Evolutionary conservation across 2,797 vertebrate species (phyloP).

Genomic region (Orientallactaga sibirica): DNA sequence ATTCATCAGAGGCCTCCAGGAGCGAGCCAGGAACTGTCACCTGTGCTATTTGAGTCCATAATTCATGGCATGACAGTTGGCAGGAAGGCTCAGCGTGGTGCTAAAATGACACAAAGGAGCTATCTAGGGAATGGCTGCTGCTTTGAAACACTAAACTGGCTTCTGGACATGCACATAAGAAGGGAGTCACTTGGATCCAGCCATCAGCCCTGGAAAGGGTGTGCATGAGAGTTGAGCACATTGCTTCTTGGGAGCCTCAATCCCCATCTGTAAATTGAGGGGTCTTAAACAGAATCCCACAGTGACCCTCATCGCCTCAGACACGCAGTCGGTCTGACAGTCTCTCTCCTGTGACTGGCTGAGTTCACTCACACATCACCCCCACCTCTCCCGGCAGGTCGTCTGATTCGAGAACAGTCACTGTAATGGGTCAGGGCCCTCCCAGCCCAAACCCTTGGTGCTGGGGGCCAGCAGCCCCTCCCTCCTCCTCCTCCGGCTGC

Average conservation of each 20-base stretch:
- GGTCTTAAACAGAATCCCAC: neutral
- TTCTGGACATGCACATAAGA: neutral
- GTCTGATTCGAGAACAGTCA: neutral
- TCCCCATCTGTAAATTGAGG: neutral
- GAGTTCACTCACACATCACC: neutral
- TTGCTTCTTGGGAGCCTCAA: neutral
- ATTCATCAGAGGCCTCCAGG: conserved; percentile 16
- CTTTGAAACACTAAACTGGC: neutral
- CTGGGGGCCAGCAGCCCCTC: accelerated
- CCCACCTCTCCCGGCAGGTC: neutral
- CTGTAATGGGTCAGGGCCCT: neutral
- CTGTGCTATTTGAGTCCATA: conserved; percentile 14
- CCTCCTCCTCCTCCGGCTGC: neutral
- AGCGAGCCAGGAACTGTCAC: neutral
- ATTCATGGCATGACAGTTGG: neutral
- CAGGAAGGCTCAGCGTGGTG: neutral
- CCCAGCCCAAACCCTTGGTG: neutral
- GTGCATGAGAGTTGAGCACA: neutral
- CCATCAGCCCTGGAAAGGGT: neutral
- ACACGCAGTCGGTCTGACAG: neutral
- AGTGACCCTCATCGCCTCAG: neutral
- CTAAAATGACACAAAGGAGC: neutral
- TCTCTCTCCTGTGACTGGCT: neutral
- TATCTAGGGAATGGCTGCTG: neutral
- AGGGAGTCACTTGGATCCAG: neutral